A percentile compares a stretch with the other conserved stretches of the same genome.
These are phyloP conservation scores for Reticulitermes speratus DNA, from an alignment of 1,140 invertebrate species.

Conservation along the genomic window DNA sequence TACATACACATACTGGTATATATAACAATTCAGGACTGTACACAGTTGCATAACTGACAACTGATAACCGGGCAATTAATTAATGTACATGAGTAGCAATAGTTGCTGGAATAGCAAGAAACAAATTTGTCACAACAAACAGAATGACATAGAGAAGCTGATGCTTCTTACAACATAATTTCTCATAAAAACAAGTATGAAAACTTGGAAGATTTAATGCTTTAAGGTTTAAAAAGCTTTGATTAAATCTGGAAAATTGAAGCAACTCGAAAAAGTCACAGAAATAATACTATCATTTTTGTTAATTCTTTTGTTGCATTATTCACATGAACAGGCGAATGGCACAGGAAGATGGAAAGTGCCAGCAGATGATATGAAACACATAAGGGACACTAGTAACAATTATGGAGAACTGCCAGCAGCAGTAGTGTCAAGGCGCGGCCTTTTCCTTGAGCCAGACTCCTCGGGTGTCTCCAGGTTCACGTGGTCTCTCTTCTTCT, in stretches of 20 bases:
- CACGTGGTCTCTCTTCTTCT: conserved; percentile 34
- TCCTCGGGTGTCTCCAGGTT: conserved; percentile 32
- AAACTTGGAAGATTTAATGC: neutral
- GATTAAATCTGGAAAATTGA: neutral
- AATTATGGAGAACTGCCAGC: conserved; percentile 26
- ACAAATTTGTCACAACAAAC: neutral
- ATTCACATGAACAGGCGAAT: neutral
- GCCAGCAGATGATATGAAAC: conserved; percentile 22
- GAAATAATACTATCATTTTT: neutral
- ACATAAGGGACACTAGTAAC: neutral
- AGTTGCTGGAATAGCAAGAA: neutral
- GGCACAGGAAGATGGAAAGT: neutral
- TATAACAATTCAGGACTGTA: neutral
- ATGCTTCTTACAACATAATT: neutral
- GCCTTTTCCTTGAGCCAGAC: conserved; percentile 30
- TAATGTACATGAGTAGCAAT: neutral
- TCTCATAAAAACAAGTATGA: no score
- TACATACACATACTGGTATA: neutral
- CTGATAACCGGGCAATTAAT: neutral
- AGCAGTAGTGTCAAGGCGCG: conserved; percentile 25
- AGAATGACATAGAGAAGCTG: neutral
- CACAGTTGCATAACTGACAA: neutral
- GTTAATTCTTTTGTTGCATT: neutral
- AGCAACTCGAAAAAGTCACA: neutral
- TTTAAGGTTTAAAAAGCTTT: neutral